These are phyloP conservation scores for Linnaemya vulpina DNA, from an alignment of 2,888 invertebrate genomes.

Conservation along the genomic window DNA sequence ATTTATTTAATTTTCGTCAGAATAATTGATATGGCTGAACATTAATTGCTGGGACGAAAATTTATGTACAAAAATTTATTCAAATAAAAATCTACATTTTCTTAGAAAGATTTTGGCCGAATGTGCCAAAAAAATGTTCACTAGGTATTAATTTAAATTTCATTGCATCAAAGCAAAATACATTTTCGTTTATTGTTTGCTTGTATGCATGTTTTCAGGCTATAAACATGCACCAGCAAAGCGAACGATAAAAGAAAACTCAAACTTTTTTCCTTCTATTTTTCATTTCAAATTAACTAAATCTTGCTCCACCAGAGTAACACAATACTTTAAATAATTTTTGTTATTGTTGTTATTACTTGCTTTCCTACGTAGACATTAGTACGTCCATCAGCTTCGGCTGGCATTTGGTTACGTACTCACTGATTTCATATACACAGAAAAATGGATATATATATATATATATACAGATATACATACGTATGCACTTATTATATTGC, in stretches of 20 bases:
- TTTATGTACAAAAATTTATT: too few relatives aligned
- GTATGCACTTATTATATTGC: conserved; percentile 11
- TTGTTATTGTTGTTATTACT: conserved; percentile 28
- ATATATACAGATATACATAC: not conserved
- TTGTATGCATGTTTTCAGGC: conserved; percentile 45
- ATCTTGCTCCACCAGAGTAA: conserved; percentile 63
- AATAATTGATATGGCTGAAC: too few relatives aligned
- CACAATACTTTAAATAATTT: conserved; percentile 63
- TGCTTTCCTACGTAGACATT: conserved; percentile 39
- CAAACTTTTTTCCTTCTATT: conserved; percentile 73
- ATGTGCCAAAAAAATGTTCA: not conserved
- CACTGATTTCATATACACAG: not conserved
- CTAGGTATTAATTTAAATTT: conserved; percentile 4
- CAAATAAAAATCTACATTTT: too few relatives aligned
- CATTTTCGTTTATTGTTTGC: conserved; percentile 11
- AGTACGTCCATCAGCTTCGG: conserved; percentile 26
- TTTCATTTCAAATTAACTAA: conserved; percentile 55
- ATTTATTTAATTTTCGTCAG: too few relatives aligned
- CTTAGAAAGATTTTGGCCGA: too few relatives aligned
- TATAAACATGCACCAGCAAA: conserved; percentile 42
- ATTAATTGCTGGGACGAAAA: too few relatives aligned
- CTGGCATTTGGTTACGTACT: conserved; percentile 32
- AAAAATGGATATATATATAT: not conserved
- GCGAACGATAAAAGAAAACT: conserved; percentile 58
- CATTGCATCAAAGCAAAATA: not conserved